Base-by-base conservation (phyloP, 2,797 vertebrate species). In the Triplophysa yarkandensis region DNA sequence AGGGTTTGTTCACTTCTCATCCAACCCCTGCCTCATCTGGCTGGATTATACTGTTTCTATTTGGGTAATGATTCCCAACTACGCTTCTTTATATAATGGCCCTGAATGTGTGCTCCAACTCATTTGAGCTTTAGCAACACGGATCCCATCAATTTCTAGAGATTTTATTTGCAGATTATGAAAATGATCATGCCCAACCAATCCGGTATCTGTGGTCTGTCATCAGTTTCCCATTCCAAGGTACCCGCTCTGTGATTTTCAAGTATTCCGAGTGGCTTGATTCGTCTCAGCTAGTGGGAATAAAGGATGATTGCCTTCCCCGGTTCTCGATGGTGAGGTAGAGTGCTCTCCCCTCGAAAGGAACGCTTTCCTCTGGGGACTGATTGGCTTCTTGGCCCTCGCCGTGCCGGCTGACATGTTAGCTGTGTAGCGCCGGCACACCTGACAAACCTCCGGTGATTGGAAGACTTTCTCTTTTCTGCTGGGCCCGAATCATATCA, bases 371-470 rank as follows among this genome's bases (percentile, higher is more conserved):
- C 85, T 87, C 82, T 83, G 86, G 84, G 72, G 86, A 84, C 88
- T 92, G 91, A 93, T 93, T 92, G 90, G 89, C 89, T 85, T 80
- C 44, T 61, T 83, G 87, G 85, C 83, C 86, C 87, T 74, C 77
- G 80, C 85, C 85, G 83, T 83, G 64, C 32, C 27, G 81, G 82
- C 83, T 88, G 89, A 89, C 89, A 85, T 77, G 72, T 75, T 81
- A 78, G 84, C 87, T 90, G 88, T 88, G 88, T 87, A 90, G 85
- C 83, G 34, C 71, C 62, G 11, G 79, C 82, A 81, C 87, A 82
- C 78, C 86, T 87, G 85, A 85, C 85, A 87, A 81, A 82, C 85
- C 80, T 86, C 85, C 76, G 81, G 41, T 91, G 90, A 91, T 90
- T 91, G 88, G 83, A 84, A 55, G 44, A 77, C 78, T 78, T 76